A percentile compares a stretch with the other conserved stretches of the same genome.
Evolutionary conservation across 1,140 invertebrate genomes (phyloP).

Genomic region (Drosophila ambigua): DNA sequence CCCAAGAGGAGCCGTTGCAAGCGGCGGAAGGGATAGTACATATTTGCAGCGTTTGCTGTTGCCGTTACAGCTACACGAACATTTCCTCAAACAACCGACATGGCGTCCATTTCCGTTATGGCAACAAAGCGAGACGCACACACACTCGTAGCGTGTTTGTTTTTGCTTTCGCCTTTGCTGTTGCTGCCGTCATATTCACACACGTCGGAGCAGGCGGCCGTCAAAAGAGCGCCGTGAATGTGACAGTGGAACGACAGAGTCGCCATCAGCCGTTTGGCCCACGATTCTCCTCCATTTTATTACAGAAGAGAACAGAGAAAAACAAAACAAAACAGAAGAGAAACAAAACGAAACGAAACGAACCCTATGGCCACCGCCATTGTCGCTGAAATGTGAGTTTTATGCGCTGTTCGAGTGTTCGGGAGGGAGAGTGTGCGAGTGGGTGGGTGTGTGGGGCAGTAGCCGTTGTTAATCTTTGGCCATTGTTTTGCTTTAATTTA

Average conservation of each 20-base stretch:
- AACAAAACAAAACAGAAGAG: slow-evolving; percentile 11
- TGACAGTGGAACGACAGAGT: slow-evolving; percentile 43
- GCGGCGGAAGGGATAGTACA: slow-evolving; percentile 23
- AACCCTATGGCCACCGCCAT: slow-evolving; percentile 52
- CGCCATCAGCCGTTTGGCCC: slow-evolving; percentile 48
- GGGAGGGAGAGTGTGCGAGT: neutral
- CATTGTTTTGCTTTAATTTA: slow-evolving; percentile 82
- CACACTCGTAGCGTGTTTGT: slow-evolving; percentile 10
- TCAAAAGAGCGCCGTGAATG: slow-evolving; percentile 52
- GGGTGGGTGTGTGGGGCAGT: slow-evolving; percentile 36
- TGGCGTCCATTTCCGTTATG: slow-evolving; percentile 79
- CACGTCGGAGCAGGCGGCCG: slow-evolving; percentile 44
- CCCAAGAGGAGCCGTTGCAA: neutral
- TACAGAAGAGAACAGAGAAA: slow-evolving; percentile 8
- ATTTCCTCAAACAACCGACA: slow-evolving; percentile 78
- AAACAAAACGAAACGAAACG: slow-evolving; percentile 16
- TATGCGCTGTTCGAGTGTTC: slow-evolving; percentile 8
- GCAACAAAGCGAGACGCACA: slow-evolving; percentile 57
- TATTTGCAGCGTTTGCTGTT: slow-evolving; percentile 41
- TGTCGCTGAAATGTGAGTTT: slow-evolving; percentile 46
- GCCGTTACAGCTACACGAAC: slow-evolving; percentile 68
- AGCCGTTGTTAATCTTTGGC: slow-evolving; percentile 74
- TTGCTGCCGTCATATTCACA: slow-evolving; percentile 33
- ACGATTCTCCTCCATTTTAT: slow-evolving; percentile 66
- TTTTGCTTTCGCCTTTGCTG: slow-evolving; percentile 40